Evolutionary conservation across 2,113 vertebrate genomes (phyloP), one percentile per base, ranked within the genome.

Genomic region (Istiophorus platypterus): DNA sequence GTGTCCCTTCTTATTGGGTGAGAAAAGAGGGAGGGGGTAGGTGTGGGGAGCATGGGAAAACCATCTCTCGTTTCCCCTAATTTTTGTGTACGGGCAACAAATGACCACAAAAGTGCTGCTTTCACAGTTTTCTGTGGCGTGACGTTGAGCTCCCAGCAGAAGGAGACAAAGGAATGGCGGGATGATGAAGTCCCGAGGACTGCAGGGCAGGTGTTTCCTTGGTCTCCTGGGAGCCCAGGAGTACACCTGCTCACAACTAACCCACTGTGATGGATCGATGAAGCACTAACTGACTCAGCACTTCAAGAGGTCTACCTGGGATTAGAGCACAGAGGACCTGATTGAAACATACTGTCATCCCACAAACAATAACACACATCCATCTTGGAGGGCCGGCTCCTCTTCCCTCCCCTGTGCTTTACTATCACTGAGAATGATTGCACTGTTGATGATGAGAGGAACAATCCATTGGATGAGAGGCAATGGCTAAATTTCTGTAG

Each of bases 271-370:
- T 95, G 90, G 92, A 97, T 96, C 94, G 96, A 95, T 94, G 93
- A 91, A 92, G 90, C 89, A 95, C 94, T 94, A 92, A 95, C 95
- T 96, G 95, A 97, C 95, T 97, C 96, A 97, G 96, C 96, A 91
- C 69, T 93, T 88, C 89, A 83, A 89, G 76, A 88, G 91, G 90
- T 94, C 92, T 94, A 89, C 93, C 96, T 95, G 95, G 95, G 96
- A 95, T 95, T 95, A 95, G 95, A 92, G 95, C 94, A 89, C 91
- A 91, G 93, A 94, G 95, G 95, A 94, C 92, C 95, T 80, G 96
- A 96, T 96, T 97, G 97, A 99, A 96, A 93, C 93, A 92, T 82
- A 92, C 94, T 96, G 94, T 97, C 96, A 96, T 95, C 95, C 94
- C 95, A 95, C 94, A 96, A 97, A 97, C 96, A 97, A 92, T 96